Conservation (phyloP, 2,113 vertebrate species). For the Chaetura pelagica region DNA sequence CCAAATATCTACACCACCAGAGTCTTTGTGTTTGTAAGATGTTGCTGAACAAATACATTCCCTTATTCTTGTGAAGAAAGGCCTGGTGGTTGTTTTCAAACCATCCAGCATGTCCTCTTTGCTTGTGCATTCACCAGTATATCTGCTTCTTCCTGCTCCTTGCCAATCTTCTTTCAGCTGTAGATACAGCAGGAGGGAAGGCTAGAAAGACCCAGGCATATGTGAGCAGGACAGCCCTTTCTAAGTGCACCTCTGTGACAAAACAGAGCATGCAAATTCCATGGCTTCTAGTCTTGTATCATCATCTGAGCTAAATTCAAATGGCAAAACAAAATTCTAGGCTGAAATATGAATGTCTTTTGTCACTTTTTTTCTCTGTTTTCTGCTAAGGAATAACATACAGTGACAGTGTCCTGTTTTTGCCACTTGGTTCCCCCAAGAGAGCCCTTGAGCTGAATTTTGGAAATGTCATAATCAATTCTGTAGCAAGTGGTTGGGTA, state of each 20-base stretch:
- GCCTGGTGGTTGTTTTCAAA: not conserved
- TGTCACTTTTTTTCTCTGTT: conserved; percentile 34
- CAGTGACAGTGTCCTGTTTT: conserved; percentile 39
- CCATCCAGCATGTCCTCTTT: not conserved
- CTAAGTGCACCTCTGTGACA: not conserved
- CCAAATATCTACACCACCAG: not conserved
- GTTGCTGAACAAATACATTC: not conserved
- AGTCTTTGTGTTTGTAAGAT: not conserved
- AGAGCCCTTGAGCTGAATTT: conserved; percentile 55
- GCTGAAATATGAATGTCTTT: conserved; percentile 57
- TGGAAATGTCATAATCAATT: conserved; percentile 47
- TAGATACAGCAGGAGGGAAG: not conserved
- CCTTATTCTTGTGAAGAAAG: not conserved
- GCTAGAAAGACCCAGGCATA: not conserved
- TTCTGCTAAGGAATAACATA: conserved; percentile 31
- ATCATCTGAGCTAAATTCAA: conserved; percentile 27
- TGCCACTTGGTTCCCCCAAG: conserved; percentile 40
- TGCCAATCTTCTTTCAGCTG: not conserved
- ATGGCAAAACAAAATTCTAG: conserved; percentile 25
- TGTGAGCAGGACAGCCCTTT: not conserved
- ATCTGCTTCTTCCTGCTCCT: not conserved
- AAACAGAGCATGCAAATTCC: not conserved
- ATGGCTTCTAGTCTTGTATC: not conserved
- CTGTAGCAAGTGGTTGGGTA: conserved; percentile 11
- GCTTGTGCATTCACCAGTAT: not conserved